Evolutionary conservation across 1,140 invertebrate species (phyloP).

Genomic region (Cydia amplana): DNA sequence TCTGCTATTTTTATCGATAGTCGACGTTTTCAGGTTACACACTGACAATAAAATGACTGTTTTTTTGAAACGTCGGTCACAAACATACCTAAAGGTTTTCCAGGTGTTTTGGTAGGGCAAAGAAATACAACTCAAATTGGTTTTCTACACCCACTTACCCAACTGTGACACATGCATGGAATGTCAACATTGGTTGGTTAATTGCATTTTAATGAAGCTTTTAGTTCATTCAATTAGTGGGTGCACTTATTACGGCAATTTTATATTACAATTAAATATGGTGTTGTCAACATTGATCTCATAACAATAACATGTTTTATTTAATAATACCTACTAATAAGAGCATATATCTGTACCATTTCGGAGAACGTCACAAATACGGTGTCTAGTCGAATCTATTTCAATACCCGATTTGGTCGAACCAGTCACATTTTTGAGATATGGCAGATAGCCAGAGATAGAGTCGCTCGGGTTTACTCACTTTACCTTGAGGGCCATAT

Average conservation of each 20-base stretch:
- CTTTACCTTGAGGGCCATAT: slow-evolving; percentile 17
- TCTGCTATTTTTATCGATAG: slow-evolving; percentile 7
- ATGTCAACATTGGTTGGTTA: slow-evolving; percentile 19
- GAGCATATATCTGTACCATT: neutral
- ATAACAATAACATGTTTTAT: neutral
- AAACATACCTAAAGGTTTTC: neutral
- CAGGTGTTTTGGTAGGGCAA: neutral
- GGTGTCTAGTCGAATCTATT: neutral
- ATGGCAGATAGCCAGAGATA: slow-evolving; percentile 29
- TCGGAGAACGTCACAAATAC: neutral
- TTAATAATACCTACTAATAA: neutral
- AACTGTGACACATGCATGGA: slow-evolving; percentile 11
- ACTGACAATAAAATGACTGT: neutral
- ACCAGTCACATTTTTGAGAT: slow-evolving; percentile 21
- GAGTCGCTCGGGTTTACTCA: neutral
- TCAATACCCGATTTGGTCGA: slow-evolving; percentile 5
- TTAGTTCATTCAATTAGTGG: slow-evolving; percentile 10
- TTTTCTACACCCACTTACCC: neutral
- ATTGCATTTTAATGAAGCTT: slow-evolving; percentile 21
- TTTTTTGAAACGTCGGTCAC: neutral
- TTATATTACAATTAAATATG: slow-evolving; percentile 1
- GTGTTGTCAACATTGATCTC: neutral
- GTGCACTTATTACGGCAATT: neutral
- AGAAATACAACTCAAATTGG: neutral
- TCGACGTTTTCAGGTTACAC: neutral